phyloP scores from a whole-genome alignment of 2,113 vertebrate species.

The Pseudolaguvia tuberculata region DNA sequence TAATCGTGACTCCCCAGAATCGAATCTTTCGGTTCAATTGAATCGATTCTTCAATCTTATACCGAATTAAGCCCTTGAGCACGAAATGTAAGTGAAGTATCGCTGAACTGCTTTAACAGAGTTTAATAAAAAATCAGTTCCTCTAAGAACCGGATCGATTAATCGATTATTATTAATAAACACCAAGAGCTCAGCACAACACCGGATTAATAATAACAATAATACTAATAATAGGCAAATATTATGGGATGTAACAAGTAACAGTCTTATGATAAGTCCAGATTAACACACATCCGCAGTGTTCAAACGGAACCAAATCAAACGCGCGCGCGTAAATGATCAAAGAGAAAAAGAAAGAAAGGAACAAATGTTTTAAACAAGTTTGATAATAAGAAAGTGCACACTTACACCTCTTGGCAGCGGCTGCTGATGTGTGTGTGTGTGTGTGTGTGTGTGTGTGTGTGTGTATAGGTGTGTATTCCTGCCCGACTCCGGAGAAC shows the following conservation, averaged over 20 bases:
- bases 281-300: background rate
- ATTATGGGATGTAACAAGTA: background rate
- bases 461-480: background rate
- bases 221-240: background rate
- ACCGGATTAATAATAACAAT: too few relatives aligned
- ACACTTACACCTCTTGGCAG: conserved; percentile 14
- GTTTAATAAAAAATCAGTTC: too few relatives aligned
- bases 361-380: background rate
- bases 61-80: too few relatives aligned
- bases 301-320: background rate
- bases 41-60: too few relatives aligned
- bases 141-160: too few relatives aligned
- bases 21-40: too few relatives aligned
- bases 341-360: too few relatives aligned
- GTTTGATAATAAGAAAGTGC: background rate
- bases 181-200: too few relatives aligned
- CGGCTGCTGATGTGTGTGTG: background rate
- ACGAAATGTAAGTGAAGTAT: too few relatives aligned
- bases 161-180: too few relatives aligned
- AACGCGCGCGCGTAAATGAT: background rate
- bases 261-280: background rate
- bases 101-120: too few relatives aligned
- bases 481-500: conserved; percentile 2
- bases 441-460: background rate
- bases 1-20: too few relatives aligned